These are phyloP conservation scores for Protobothrops mucrosquamatus DNA, from an alignment of 2,113 vertebrate genomes.

Conservation along the genomic window DNA sequence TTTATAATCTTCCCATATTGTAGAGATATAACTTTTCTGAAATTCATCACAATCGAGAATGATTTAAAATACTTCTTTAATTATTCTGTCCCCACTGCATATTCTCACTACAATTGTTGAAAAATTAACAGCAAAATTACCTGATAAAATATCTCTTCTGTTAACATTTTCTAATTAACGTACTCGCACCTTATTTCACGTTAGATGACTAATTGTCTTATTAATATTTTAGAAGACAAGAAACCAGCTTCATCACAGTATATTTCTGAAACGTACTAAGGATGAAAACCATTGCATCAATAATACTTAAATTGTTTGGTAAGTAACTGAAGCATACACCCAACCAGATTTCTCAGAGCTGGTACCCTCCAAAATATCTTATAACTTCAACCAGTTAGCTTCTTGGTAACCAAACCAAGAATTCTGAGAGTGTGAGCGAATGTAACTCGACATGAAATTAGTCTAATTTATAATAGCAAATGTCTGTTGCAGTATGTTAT, in stretches of 20 bases:
- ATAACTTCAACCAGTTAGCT: background rate
- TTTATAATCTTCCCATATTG: background rate
- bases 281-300: conserved; percentile 26
- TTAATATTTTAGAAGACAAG: conserved; percentile 12
- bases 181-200: background rate
- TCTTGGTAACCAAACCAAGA: background rate
- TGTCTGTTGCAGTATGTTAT: background rate
- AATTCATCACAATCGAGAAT: background rate
- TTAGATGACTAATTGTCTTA: background rate
- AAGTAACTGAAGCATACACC: background rate
- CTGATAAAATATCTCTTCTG: background rate
- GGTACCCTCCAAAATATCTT: background rate
- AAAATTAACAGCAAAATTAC: conserved; percentile 14
- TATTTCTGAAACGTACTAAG: conserved; percentile 21
- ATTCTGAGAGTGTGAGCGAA: background rate
- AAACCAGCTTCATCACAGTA: background rate
- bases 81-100: background rate
- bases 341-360: background rate
- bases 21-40: background rate
- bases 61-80: background rate
- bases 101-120: background rate
- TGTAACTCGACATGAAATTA: background rate
- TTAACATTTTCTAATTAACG: conserved; percentile 7
- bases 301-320: background rate
- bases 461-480: background rate